Evolutionary conservation across 2,888 invertebrate species (phyloP).

Genomic region (Phlogophora meticulosa): DNA sequence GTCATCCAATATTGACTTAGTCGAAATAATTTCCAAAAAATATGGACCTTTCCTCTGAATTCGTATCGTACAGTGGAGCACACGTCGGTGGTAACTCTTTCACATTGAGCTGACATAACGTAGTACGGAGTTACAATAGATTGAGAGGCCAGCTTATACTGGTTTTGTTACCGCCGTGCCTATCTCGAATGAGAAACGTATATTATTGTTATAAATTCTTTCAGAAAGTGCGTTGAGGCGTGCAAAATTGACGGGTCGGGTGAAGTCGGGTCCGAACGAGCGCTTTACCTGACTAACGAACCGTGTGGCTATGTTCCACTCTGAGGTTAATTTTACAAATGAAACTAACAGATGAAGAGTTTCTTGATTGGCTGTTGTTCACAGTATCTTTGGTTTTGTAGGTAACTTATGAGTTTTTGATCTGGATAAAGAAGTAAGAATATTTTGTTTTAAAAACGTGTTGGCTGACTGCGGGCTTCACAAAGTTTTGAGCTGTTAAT

Average conservation of each 20-base stretch:
- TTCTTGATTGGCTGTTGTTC: conserved; percentile 37
- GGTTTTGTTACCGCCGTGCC: too few species aligned
- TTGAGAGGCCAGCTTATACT: too few species aligned
- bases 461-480: too few species aligned
- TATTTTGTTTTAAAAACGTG: not conserved
- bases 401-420: conserved; percentile 10
- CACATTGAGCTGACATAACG: too few species aligned
- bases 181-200: conserved; percentile 23
- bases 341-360: conserved; percentile 43
- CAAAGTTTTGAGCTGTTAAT: too few species aligned
- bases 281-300: conserved; percentile 58
- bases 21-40: conserved; percentile 5
- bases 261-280: conserved; percentile 40
- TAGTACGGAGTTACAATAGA: too few species aligned
- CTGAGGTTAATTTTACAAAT: conserved; percentile 55
- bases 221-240: conserved; percentile 69
- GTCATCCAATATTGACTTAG: not conserved
- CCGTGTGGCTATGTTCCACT: conserved; percentile 35
- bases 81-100: too few species aligned
- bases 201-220: conserved; percentile 47
- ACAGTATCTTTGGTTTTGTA: conserved; percentile 30
- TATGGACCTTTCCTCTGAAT: not conserved
- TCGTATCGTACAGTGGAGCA: too few species aligned
- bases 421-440: conserved; percentile 1
- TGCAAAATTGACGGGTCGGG: conserved; percentile 59